Evolutionary conservation across 2,113 vertebrate species (phyloP).

Genomic region (Chunga burmeisteri): DNA sequence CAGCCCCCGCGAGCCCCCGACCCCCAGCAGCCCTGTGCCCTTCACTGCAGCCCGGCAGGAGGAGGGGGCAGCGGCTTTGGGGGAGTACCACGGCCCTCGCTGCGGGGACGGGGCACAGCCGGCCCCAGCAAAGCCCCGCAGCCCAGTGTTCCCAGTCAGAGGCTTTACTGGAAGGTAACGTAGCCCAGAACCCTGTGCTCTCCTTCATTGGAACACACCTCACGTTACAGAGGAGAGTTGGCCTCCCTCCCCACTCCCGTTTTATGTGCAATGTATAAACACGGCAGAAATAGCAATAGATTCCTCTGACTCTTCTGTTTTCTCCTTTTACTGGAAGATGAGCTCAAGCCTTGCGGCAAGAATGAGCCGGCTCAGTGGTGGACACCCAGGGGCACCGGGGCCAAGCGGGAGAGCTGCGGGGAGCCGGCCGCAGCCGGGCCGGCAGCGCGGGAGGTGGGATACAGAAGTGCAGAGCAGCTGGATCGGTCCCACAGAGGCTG

Average conservation of each 20-base stretch:
- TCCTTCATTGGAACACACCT: neutral
- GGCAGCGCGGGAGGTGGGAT: neutral
- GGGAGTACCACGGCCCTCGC: rapidly evolving
- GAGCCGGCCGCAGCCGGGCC: neutral
- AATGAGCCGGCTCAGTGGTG: neutral
- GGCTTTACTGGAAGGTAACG: neutral
- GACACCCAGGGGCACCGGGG: neutral
- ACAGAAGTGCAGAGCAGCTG: neutral
- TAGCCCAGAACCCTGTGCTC: neutral
- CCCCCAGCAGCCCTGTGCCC: neutral
- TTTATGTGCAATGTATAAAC: neutral
- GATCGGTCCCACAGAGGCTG: neutral
- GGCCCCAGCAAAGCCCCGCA: neutral
- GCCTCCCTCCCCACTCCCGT: neutral
- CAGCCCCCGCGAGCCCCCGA: rapidly evolving
- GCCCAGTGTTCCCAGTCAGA: neutral
- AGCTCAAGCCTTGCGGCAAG: neutral
- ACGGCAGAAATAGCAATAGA: neutral
- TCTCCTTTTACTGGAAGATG: neutral
- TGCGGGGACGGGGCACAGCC: neutral
- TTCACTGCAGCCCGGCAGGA: neutral
- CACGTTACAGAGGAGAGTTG: neutral
- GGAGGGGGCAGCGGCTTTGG: neutral
- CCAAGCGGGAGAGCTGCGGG: neutral
- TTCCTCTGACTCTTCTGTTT: neutral